These are phyloP conservation scores for Aurelia aurita complex sp. Pacific DNA, from an alignment of 30 jellyfish, hydroid and myxozoan species.

Conservation along the genomic window DNA sequence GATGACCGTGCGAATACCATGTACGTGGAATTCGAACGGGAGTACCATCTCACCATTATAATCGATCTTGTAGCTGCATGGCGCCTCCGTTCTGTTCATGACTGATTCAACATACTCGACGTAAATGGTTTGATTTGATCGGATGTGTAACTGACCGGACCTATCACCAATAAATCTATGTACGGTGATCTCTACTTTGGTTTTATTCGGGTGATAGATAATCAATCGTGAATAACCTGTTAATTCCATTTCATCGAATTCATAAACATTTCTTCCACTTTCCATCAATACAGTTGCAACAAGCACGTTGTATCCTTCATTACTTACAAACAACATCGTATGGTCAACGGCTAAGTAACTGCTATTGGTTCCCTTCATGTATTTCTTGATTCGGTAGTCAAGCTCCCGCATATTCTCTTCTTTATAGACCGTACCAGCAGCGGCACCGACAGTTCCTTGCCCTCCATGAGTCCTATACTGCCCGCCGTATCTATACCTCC, in stretches of 20 bases:
- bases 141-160: conserved; percentile 67
- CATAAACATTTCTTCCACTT: conserved; percentile 26
- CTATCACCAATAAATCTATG: conserved; percentile 65
- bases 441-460: conserved; percentile 50
- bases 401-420: conserved; percentile 60
- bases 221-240: conserved; percentile 62
- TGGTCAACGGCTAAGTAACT: conserved; percentile 62
- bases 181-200: conserved; percentile 22
- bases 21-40: conserved; percentile 72
- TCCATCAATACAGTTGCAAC: conserved; percentile 70
- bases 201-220: conserved; percentile 42
- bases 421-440: conserved; percentile 70
- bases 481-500: conserved; percentile 60
- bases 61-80: conserved; percentile 60
- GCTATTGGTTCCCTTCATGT: conserved; percentile 42
- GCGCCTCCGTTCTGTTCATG: conserved; percentile 72
- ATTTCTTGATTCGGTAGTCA: conserved; percentile 57
- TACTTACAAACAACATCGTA: conserved; percentile 57
- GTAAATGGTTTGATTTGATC: conserved; percentile 37
- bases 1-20: conserved; percentile 57
- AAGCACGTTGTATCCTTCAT: conserved; percentile 56
- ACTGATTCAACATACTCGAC: conserved; percentile 61
- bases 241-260: conserved; percentile 57
- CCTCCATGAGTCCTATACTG: conserved; percentile 59
- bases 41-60: conserved; percentile 57